Conservation (phyloP, 2,888 invertebrate species). For the Ceraclea dissimilis region DNA sequence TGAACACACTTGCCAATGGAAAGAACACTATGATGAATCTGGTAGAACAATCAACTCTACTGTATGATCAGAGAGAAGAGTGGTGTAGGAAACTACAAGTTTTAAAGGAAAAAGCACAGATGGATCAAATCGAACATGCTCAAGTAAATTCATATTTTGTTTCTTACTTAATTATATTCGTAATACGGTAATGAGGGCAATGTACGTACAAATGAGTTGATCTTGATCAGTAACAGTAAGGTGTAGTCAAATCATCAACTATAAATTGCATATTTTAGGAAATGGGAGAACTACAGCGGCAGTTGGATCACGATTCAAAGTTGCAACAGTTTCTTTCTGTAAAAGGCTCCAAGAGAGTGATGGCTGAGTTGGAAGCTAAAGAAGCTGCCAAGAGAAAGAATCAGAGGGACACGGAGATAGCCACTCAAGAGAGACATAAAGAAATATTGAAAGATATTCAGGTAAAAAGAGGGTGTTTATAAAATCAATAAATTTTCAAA, state of each 20-base stretch:
- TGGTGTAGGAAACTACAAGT: conserved; percentile 72
- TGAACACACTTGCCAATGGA: conserved; percentile 66
- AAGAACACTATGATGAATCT: conserved; percentile 78
- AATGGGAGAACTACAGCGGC: conserved; percentile 79
- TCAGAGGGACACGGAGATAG: conserved; percentile 60
- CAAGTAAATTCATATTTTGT: conserved; percentile 43
- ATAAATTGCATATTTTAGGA: too few relatives aligned
- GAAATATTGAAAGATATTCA: conserved; percentile 69
- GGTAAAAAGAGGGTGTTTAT: too few relatives aligned
- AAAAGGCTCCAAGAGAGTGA: conserved; percentile 72
- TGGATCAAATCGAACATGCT: conserved; percentile 58
- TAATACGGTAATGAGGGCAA: too few relatives aligned
- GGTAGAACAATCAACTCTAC: conserved; percentile 80
- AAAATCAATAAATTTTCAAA: background rate
- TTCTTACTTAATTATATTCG: too few relatives aligned
- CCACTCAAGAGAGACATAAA: conserved; percentile 64
- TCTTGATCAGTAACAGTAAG: too few relatives aligned
- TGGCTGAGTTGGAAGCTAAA: conserved; percentile 64
- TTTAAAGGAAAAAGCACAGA: conserved; percentile 65
- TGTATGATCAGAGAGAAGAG: conserved; percentile 83
- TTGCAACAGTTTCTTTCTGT: conserved; percentile 77
- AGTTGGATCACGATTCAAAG: conserved; percentile 77
- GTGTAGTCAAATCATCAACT: too few relatives aligned
- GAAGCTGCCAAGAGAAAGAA: conserved; percentile 62
- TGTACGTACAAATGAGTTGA: too few relatives aligned